Conservation (phyloP, 2,888 invertebrate genomes). For the Blastobasis adustella region DNA sequence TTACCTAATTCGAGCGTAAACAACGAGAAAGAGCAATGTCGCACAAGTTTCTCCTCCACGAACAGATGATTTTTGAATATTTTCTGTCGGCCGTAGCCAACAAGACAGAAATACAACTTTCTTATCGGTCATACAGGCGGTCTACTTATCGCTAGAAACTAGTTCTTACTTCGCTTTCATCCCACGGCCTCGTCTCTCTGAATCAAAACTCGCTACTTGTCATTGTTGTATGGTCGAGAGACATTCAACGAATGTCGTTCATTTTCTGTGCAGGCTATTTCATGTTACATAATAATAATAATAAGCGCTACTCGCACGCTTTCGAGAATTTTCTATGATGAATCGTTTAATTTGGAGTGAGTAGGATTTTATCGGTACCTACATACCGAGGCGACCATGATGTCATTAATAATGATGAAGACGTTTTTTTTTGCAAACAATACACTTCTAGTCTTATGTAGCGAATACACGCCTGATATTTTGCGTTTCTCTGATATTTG, state of each 20-base stretch:
- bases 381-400: slow-evolving; percentile 14
- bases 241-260: slow-evolving; percentile 1
- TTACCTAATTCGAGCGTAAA: slow-evolving; percentile 2
- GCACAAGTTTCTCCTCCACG: neutral
- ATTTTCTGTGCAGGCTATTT: slow-evolving; percentile 11
- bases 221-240: neutral
- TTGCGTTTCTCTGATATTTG: no score
- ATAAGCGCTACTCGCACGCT: slow-evolving; percentile 19
- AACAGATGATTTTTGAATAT: neutral
- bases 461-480: no score
- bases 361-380: slow-evolving; percentile 13
- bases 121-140: slow-evolving; percentile 27
- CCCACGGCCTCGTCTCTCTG: neutral
- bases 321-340: slow-evolving; percentile 25
- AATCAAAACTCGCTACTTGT: neutral
- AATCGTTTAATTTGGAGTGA: slow-evolving; percentile 20
- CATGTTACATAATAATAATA: slow-evolving; percentile 17
- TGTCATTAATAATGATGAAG: slow-evolving; percentile 19
- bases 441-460: neutral
- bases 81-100: neutral
- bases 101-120: slow-evolving; percentile 9
- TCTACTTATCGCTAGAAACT: slow-evolving; percentile 3
- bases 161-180: neutral
- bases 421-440: slow-evolving; percentile 13
- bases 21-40: neutral